phyloP scores from a whole-genome alignment of 1,140 invertebrate species.

The Nephila pilipes region DNA sequence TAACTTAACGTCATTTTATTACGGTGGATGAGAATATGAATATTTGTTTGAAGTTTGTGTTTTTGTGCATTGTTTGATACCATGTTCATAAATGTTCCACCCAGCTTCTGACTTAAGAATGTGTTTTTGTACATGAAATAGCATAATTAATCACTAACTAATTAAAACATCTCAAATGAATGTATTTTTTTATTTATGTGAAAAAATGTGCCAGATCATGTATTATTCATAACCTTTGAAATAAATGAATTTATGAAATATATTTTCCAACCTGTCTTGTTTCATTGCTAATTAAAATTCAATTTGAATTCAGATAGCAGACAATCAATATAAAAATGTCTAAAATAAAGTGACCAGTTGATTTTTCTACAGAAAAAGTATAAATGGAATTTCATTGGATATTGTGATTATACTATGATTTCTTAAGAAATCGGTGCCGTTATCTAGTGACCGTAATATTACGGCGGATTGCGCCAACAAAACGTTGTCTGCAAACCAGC shows the following conservation, averaged over 20 bases:
- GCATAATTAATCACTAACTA: not conserved
- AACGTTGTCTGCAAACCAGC: too few species aligned
- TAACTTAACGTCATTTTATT: not conserved
- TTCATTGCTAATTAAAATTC: not conserved
- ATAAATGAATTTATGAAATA: slow-evolving; percentile 8
- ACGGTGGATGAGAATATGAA: not conserved
- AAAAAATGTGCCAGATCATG: slow-evolving; percentile 7
- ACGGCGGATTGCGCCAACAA: too few species aligned
- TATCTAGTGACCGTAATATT: too few species aligned
- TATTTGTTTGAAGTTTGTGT: not conserved
- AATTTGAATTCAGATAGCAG: not conserved
- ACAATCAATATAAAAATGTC: too few species aligned
- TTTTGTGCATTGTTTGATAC: not conserved
- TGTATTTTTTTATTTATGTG: not conserved
- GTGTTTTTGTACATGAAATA: slow-evolving; percentile 6
- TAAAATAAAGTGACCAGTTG: too few species aligned
- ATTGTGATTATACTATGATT: too few species aligned
- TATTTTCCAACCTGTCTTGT: not conserved
- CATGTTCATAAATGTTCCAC: not conserved
- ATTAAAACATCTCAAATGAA: not conserved
- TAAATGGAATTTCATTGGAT: too few species aligned
- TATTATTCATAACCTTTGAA: slow-evolving; percentile 23
- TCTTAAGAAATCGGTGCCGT: too few species aligned
- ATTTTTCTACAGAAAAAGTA: too few species aligned
- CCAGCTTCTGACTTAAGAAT: not conserved